Conservation (phyloP, 2,888 invertebrate species). For the Amphipoea oculea region DNA sequence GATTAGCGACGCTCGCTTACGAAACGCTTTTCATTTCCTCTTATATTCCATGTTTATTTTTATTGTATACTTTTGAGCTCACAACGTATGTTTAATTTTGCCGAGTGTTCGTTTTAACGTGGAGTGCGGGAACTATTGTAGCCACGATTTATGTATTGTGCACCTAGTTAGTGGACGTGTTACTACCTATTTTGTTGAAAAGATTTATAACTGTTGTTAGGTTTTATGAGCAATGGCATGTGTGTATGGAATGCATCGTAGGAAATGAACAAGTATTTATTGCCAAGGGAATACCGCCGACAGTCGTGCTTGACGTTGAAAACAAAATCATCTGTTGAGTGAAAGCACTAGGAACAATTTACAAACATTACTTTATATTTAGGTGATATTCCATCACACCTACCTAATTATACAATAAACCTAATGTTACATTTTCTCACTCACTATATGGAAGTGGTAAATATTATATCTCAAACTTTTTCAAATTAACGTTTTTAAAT, state of each 20-base stretch:
- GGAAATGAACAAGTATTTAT: neutral
- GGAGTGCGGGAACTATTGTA: constrained; percentile 31
- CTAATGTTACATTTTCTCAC: neutral
- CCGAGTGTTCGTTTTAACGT: constrained; percentile 51
- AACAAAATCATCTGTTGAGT: neutral
- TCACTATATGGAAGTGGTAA: too few relatives aligned
- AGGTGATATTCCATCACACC: neutral
- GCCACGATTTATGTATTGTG: constrained; percentile 11
- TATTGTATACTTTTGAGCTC: constrained; percentile 56
- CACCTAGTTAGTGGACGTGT: constrained; percentile 15
- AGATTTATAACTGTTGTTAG: constrained; percentile 3
- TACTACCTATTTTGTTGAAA: constrained; percentile 21
- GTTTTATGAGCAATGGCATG: constrained; percentile 11
- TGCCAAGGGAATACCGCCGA: too few relatives aligned
- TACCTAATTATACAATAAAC: neutral
- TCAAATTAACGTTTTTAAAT: neutral
- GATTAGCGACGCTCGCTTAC: constrained; percentile 58
- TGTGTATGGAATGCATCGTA: neutral
- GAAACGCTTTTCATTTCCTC: constrained; percentile 65
- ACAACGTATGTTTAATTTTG: constrained; percentile 62
- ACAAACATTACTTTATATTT: neutral
- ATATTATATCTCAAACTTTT: too few relatives aligned
- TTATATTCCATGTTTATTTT: constrained; percentile 61
- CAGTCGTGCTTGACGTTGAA: neutral
- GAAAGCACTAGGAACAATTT: neutral